Base-by-base conservation (phyloP, 2,113 vertebrate genomes). In the Procapra przewalskii region DNA sequence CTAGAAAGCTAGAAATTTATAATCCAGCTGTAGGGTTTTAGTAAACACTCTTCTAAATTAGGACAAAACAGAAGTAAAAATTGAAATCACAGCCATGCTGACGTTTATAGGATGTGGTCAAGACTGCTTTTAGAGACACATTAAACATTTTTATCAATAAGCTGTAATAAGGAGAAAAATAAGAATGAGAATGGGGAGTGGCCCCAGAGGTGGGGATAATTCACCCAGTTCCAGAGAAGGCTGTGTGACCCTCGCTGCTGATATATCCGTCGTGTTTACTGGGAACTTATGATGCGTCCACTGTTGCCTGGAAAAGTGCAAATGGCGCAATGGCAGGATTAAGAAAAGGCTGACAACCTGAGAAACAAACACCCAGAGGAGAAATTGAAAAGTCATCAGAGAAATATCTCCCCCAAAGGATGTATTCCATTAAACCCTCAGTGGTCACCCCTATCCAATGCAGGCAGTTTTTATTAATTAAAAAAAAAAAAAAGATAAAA, bases 31-130 rank as follows among this genome's bases (percentile, higher is more conserved):
- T 0, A 3, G 19, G 75, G 62, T 27, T 81, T 87, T 79, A 31
- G 17, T 94, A 62, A 90, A 48, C 45, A 40, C 81, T 92, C 45
- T 92, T 90, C 95, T 90, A 92, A 95, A 92, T 95, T 40, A 96
- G 93, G 97, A 31, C 94, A 92, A 80, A 62, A 86, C 80, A 75
- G 85, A 96, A 96, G 92, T 88, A 79, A 85, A 86, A 82, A 75
- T 64, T 57, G 94, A 92, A 93, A 85, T 87, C 29, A 36, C 36
- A 90, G 91, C 57, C 23, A 43, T 27, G 27, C 21, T 45, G 36
- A 4, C 17, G 29, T 90, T 90, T 54, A 43, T 52, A 62, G 75
- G 92, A 88, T 94, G 64, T 84, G 92, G 85, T 81, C 85, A 45
- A 16, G 57, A 43, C 13, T 15, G 13, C 40, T 17, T 84, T 90